Conservation (phyloP, 2,113 vertebrate species). For the Jaculus jaculus region DNA sequence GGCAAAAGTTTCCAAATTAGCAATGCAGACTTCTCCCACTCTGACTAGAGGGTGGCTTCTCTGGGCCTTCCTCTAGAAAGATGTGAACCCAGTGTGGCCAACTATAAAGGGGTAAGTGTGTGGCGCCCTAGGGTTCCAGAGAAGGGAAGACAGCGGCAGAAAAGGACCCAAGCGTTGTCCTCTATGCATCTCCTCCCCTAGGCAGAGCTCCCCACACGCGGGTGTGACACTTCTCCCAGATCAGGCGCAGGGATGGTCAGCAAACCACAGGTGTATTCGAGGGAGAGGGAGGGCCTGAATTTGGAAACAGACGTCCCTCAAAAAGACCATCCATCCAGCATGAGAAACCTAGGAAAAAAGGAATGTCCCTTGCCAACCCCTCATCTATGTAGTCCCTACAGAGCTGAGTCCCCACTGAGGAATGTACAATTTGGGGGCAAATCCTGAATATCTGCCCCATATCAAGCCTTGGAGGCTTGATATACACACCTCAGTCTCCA, state of each 20-base stretch:
- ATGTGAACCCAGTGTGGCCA: neutral
- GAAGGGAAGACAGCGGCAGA: slow-evolving; percentile 69
- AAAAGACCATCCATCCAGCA: neutral
- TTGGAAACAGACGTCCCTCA: slow-evolving; percentile 27
- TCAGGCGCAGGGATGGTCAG: neutral
- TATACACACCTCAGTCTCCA: neutral
- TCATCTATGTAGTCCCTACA: neutral
- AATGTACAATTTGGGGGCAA: neutral
- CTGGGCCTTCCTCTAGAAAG: neutral
- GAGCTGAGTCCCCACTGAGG: neutral
- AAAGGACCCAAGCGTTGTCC: slow-evolving; percentile 78
- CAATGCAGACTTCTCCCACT: neutral
- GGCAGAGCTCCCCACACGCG: slow-evolving; percentile 77
- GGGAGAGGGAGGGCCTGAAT: neutral
- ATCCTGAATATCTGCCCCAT: slow-evolving; percentile 23
- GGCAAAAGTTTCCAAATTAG: neutral
- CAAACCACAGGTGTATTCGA: neutral
- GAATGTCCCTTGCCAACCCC: neutral
- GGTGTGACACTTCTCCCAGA: neutral
- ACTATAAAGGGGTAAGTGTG: neutral
- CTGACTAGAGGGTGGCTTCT: neutral
- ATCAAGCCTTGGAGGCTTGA: neutral
- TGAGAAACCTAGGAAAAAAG: slow-evolving; percentile 18
- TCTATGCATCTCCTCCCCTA: slow-evolving; percentile 78
- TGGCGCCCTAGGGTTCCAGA: neutral